Percentiles rank a stretch among this genome's conserved stretches.
Conservation (phyloP, 2,888 invertebrate genomes). For the Poecilus cupreus region DNA sequence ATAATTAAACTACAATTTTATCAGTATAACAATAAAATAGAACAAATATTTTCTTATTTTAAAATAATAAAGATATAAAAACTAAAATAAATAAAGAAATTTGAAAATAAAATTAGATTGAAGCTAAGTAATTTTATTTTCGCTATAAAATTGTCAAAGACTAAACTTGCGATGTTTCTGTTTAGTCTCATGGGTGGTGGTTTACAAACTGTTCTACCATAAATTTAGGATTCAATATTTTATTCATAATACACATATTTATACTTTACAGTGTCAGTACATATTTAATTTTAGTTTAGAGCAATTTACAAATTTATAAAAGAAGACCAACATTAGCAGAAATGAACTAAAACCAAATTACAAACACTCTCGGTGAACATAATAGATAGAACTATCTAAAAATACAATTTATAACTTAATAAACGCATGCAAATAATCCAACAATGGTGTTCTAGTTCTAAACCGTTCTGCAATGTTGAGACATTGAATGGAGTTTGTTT, state of each 20-base stretch:
- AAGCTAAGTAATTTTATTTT: too few species aligned
- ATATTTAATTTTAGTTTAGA: conserved; percentile 39
- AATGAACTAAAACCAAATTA: background rate
- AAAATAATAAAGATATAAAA: too few species aligned
- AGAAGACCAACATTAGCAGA: conserved; percentile 7
- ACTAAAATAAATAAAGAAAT: too few species aligned
- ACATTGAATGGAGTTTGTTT: conserved; percentile 62
- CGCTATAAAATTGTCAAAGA: too few species aligned
- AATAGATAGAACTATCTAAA: background rate
- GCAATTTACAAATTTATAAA: conserved; percentile 43
- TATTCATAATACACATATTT: conserved; percentile 42
- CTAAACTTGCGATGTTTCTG: too few species aligned
- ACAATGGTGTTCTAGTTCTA: conserved; percentile 14
- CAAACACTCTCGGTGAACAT: background rate
- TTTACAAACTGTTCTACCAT: too few species aligned
- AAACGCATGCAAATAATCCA: background rate
- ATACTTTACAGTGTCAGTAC: conserved; percentile 28
- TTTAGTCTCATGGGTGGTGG: too few species aligned
- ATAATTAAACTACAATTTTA: too few species aligned
- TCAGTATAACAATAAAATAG: too few species aligned
- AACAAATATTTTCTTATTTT: too few species aligned
- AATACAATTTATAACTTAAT: background rate
- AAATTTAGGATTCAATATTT: background rate
- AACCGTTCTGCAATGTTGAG: background rate
- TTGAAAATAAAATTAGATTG: too few species aligned